Base-by-base conservation (phyloP, 30 jellyfish, hydroid and myxozoan species). In the Pseudorhiza aurosa region DNA sequence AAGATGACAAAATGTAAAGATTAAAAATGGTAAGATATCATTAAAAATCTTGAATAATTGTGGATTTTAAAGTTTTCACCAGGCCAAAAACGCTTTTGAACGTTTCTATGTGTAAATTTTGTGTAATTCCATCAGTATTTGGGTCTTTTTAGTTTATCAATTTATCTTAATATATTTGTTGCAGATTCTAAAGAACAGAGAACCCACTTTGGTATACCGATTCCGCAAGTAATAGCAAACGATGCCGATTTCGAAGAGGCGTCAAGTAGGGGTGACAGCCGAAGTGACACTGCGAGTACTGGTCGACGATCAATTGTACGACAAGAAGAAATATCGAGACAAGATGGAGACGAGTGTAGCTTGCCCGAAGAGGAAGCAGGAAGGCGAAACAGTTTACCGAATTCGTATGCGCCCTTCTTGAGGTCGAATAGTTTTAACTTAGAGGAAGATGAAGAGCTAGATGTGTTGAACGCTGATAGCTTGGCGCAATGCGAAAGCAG, bases 151-250 rank as follows among this genome's bases (percentile, higher is more conserved):
- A n/a, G n/a, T n/a, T n/a, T n/a, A n/a, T n/a, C n/a, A n/a, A n/a
- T n/a, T n/a, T n/a, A n/a, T n/a, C n/a, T n/a, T n/a, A n/a, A n/a
- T n/a, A n/a, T n/a, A n/a, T 26, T 28, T 49, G 11, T 70, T 70
- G 26, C 42, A 73, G 86, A 73, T 29, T 39, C 75, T 5, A 77
- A 60, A 60, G 89, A 77, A 35, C 58, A 65, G 25, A 77, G 81
- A 50, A 59, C 83, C 21, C 67, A 60, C 58, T 93, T 93, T 55
- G 95, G 95, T 43, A 64, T 93, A 15, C 95, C 96, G 1, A 56
- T 93, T 47, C 39, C 91, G 44, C 99, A 93, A 68, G 97, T 93
- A 17, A 81, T 93, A 58, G 99, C 96, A 53, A 87, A 93, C 55
- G 99, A 93, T 50, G 77, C 85, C 4, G 95, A 67, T 18, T 92